Percentiles rank a stretch among this genome's conserved stretches.
Conservation (phyloP, 2,797 vertebrate species). For the Cyclura pinguis region DNA sequence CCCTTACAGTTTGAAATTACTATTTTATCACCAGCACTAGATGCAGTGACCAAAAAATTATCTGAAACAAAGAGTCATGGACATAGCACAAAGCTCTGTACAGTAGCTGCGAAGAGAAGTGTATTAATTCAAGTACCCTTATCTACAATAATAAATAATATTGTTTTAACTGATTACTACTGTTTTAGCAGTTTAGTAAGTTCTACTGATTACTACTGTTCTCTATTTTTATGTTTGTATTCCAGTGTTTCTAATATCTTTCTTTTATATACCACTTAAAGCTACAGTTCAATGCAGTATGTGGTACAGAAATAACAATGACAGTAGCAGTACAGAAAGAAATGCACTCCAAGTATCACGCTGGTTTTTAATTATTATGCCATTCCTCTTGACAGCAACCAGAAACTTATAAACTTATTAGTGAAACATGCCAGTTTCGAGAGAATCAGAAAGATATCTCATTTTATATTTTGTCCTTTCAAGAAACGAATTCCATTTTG, state of each 20-base stretch:
- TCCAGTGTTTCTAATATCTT: no score
- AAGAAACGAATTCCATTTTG: not conserved
- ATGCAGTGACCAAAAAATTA: conserved; percentile 92
- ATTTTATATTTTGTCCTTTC: not conserved
- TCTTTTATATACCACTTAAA: no score
- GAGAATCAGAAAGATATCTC: not conserved
- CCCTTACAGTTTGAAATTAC: conserved; percentile 93
- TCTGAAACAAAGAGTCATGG: conserved; percentile 83
- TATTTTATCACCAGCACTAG: conserved; percentile 93
- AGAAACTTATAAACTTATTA: not conserved
- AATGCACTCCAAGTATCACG: no score
- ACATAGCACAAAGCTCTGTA: conserved; percentile 59
- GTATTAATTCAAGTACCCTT: conserved; percentile 29
- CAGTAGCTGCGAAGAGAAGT: conserved; percentile 41
- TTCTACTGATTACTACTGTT: no score
- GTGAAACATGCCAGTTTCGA: conserved; percentile 9
- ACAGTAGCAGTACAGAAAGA: no score
- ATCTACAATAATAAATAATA: conserved; percentile 14
- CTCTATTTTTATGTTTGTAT: no score
- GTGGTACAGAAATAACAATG: no score
- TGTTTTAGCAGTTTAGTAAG: no score
- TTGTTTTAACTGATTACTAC: not conserved
- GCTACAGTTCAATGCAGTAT: no score
- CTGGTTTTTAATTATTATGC: not conserved
- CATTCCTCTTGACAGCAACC: not conserved